A percentile compares a stretch with the other conserved stretches of the same genome.
Conservation (phyloP, 2,113 vertebrate genomes). For the Nycticebus coucang region DNA sequence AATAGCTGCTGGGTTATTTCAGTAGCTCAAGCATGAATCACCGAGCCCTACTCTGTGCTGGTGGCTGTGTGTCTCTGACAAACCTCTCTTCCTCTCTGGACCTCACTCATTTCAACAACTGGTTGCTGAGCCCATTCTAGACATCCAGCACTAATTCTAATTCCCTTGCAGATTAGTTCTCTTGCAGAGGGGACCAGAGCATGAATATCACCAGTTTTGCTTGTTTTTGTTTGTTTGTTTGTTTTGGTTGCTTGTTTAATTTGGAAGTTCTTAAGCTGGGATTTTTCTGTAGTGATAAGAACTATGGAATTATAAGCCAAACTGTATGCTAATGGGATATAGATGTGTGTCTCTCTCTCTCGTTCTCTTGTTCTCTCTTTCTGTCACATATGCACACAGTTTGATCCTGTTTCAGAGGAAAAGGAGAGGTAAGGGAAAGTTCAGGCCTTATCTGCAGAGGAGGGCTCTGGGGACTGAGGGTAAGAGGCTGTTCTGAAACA, state of each 20-base stretch:
- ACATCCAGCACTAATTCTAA: background rate
- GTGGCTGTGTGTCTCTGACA: background rate
- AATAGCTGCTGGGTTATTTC: background rate
- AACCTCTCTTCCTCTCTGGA: background rate
- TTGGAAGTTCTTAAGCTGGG: background rate
- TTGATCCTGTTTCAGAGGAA: background rate
- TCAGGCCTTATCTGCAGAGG: background rate
- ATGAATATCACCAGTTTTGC: background rate
- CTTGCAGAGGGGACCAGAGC: background rate
- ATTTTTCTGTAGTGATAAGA: slow-evolving; percentile 8
- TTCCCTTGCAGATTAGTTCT: background rate
- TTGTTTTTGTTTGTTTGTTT: background rate
- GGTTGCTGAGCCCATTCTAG: background rate
- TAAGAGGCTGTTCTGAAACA: background rate
- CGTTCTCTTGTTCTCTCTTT: no score
- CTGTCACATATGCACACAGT: background rate
- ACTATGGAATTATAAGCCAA: background rate
- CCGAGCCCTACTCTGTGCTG: fast-evolving
- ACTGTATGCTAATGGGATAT: background rate
- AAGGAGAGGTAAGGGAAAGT: background rate
- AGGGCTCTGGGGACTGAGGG: background rate
- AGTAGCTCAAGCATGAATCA: fast-evolving
- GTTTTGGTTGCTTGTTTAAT: background rate
- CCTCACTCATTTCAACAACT: background rate
- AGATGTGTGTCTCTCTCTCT: background rate